Evolutionary conservation across 2,113 vertebrate species (phyloP), one percentile per base, ranked within the genome.

Genomic region (Lepisosteus oculatus): DNA sequence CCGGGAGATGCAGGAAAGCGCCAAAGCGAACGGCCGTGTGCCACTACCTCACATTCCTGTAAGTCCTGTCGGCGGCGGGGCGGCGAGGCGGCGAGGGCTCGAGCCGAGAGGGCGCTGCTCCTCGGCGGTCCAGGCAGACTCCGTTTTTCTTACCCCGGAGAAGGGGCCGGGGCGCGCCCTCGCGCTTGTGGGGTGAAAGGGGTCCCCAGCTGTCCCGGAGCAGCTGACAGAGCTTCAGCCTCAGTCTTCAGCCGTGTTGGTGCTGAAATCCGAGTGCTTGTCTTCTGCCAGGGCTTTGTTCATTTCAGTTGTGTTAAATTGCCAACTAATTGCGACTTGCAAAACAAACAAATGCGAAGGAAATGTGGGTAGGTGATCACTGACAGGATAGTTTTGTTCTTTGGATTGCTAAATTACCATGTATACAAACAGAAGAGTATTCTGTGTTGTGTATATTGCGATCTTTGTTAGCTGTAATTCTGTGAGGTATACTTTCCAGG

Each of bases 41-140:
- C 94, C 95, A 87, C 95, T 99, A 93, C 97, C 96, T 95, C 97
- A 99, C 92, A 97, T 99, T 91, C 97, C 97, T 83, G 97, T 99
- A 91, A 97, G 97, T 93, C 79, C 81, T 43, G 61, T 51, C 12
- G 68, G 69, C 74, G 67, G 51, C 61, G 59, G 13, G 66, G 51
- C 43, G 74, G 76, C 55, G 43, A 41, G 14, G 44, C 42, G 62
- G 1, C 5, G 61, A 63, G 61, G 4, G 41, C 4, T 15, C 8
- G 13, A 17, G 17, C 9, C 1, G 4, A 63, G 13, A 63, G 8
- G 8, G 41, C 61, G 41, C 29, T 2, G 41, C 29, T 2, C 29
- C 29, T 29, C 29, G 1, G 29, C 29, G 29, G 29, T 29, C 29
- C 29, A 2, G 29, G 29, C 29, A 29, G 29, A 29, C 29, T 29